These are phyloP conservation scores for Alexandromys fortis DNA, from an alignment of 2,113 vertebrate species.

Conservation along the genomic window DNA sequence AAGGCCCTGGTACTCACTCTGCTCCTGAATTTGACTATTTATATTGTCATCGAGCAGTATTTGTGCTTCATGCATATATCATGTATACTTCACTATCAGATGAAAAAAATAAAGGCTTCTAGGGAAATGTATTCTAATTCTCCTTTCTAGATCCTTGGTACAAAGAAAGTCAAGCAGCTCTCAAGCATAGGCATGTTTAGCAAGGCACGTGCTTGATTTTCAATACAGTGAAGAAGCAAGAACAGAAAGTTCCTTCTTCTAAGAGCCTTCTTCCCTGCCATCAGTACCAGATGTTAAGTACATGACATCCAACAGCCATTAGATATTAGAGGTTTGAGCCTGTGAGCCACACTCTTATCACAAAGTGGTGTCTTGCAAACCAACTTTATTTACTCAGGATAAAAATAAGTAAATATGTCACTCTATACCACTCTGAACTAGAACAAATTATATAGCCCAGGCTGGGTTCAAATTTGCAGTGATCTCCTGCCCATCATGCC, in stretches of 20 bases:
- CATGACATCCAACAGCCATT: neutral
- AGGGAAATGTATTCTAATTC: conserved; percentile 38
- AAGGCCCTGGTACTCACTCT: neutral
- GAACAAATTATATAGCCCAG: neutral
- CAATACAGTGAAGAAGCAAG: neutral
- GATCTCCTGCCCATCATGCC: neutral
- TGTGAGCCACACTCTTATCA: neutral
- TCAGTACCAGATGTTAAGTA: neutral
- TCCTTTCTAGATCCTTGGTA: neutral
- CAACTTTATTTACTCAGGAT: neutral
- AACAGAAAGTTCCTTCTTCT: neutral
- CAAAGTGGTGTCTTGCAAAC: neutral
- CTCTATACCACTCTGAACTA: neutral
- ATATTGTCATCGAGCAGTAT: neutral
- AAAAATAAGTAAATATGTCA: neutral
- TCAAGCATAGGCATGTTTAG: neutral
- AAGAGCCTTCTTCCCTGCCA: neutral
- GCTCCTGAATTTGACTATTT: neutral
- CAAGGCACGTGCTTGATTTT: neutral
- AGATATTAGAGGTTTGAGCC: neutral
- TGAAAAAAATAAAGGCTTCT: neutral
- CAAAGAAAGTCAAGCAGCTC: neutral
- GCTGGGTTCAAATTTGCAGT: neutral
- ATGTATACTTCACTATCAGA: neutral
- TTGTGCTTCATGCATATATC: neutral